A percentile compares a stretch with the other conserved stretches of the same genome.
Evolutionary conservation across 64 coral and sea anemone genomes (phyloP).

Genomic region (Hydrozoanthus tunicans): DNA sequence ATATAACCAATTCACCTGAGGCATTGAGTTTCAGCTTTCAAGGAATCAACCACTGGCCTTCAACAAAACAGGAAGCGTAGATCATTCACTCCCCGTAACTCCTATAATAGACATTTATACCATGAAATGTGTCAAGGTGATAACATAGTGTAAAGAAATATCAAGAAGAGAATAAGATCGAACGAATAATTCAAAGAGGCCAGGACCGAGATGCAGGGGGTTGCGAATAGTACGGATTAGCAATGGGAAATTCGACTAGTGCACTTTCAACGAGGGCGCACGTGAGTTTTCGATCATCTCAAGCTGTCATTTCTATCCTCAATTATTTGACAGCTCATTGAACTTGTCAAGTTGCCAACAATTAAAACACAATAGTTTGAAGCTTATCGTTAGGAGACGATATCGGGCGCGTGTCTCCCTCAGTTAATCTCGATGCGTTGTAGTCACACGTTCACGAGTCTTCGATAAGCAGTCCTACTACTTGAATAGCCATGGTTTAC

Average conservation of each 20-base stretch:
- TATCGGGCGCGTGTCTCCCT: conserved; percentile 53
- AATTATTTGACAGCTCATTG: conserved; percentile 47
- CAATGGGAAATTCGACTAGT: neutral
- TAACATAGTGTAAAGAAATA: neutral
- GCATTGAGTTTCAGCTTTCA: conserved; percentile 43
- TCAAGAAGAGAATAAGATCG: neutral
- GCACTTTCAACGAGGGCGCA: conserved; percentile 20
- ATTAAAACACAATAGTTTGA: conserved; percentile 51
- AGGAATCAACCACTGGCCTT: conserved; percentile 10
- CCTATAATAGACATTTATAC: neutral
- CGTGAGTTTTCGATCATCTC: conserved; percentile 8
- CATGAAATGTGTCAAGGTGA: neutral
- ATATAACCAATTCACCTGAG: neutral
- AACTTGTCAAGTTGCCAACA: conserved; percentile 46
- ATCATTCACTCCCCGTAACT: neutral
- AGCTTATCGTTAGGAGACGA: conserved; percentile 35
- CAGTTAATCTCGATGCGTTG: conserved; percentile 27
- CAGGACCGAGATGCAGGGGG: neutral
- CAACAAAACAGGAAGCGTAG: conserved; percentile 25
- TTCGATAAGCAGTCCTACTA: neutral
- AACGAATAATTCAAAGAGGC: neutral
- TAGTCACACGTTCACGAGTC: conserved; percentile 28
- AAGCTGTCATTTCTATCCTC: conserved; percentile 35
- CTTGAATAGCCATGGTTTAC: neutral
- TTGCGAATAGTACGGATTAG: neutral